These are phyloP conservation scores for Cydia splendana DNA, from an alignment of 1,140 invertebrate genomes.

Conservation along the genomic window DNA sequence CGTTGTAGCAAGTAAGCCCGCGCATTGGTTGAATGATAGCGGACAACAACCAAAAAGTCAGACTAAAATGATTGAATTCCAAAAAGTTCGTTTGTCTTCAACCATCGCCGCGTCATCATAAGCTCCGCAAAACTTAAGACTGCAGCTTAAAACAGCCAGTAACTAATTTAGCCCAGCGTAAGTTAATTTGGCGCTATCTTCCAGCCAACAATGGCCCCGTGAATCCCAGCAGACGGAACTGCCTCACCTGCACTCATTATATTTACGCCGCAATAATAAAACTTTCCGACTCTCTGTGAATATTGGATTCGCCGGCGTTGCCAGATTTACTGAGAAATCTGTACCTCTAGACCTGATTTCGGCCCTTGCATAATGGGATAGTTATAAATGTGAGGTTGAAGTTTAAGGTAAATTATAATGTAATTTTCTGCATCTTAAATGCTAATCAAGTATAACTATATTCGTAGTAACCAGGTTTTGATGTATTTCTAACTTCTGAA, in stretches of 20 bases:
- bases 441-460: too few species aligned
- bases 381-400: too few species aligned
- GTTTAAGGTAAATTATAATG: too few species aligned
- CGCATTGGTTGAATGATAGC: too few species aligned
- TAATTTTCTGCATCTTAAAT: too few species aligned
- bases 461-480: too few species aligned
- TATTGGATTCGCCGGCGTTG: conserved; percentile 68
- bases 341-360: neutral
- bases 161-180: conserved; percentile 62
- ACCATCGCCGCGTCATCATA: neutral
- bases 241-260: conserved; percentile 77
- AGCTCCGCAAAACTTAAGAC: conserved; percentile 30
- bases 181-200: conserved; percentile 71
- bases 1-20: too few species aligned
- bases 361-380: too few species aligned
- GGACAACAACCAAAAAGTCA: too few species aligned
- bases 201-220: conserved; percentile 59
- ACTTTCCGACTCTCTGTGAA: conserved; percentile 74
- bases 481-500: too few species aligned
- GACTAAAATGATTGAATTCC: neutral
- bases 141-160: conserved; percentile 56
- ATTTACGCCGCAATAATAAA: conserved; percentile 79
- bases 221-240: conserved; percentile 71
- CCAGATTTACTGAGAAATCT: conserved; percentile 6
- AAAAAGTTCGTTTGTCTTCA: neutral